Evolutionary conservation across 2,888 invertebrate genomes (phyloP).

Genomic region (Tiphia femorata): DNA sequence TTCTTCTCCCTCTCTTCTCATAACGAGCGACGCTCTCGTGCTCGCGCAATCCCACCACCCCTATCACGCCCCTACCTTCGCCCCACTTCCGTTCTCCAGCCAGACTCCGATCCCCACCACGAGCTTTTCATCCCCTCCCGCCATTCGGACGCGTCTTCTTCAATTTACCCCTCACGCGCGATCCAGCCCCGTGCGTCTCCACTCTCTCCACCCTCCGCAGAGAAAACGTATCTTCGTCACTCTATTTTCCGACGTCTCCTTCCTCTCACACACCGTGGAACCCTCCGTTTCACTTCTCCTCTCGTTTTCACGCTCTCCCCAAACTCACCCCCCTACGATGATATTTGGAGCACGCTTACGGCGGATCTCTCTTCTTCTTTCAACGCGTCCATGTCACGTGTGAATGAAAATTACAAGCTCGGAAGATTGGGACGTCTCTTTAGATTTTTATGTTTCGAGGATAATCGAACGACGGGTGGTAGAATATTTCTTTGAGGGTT

Average conservation of each 20-base stretch:
- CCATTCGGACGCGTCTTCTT: constrained; percentile 12
- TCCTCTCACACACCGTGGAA: constrained; percentile 6
- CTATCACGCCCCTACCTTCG: constrained; percentile 10
- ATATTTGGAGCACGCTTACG: too few relatives aligned
- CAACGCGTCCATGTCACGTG: too few relatives aligned
- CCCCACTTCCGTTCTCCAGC: constrained; percentile 14
- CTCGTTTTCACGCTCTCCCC: not conserved
- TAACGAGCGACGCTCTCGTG: constrained; percentile 11
- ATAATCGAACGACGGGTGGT: too few relatives aligned
- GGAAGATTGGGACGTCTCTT: too few relatives aligned
- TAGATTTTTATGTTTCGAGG: too few relatives aligned
- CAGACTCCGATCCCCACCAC: constrained; percentile 16
- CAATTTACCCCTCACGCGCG: constrained; percentile 20
- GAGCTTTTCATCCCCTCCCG: not conserved
- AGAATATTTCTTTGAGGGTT: too few relatives aligned
- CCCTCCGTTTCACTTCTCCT: constrained; percentile 5
- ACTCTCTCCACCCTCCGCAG: constrained; percentile 5
- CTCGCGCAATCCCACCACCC: constrained; percentile 11
- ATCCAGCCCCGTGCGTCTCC: not conserved
- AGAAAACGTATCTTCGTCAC: too few relatives aligned
- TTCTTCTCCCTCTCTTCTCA: constrained; percentile 15
- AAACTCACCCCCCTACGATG: constrained; percentile 9
- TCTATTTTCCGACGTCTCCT: not conserved
- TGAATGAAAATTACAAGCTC: too few relatives aligned
- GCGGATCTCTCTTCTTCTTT: too few relatives aligned